Percentiles rank a stretch among this genome's conserved stretches.
phyloP scores from a whole-genome alignment of 2,113 vertebrate genomes.

The Cavia porcellus region DNA sequence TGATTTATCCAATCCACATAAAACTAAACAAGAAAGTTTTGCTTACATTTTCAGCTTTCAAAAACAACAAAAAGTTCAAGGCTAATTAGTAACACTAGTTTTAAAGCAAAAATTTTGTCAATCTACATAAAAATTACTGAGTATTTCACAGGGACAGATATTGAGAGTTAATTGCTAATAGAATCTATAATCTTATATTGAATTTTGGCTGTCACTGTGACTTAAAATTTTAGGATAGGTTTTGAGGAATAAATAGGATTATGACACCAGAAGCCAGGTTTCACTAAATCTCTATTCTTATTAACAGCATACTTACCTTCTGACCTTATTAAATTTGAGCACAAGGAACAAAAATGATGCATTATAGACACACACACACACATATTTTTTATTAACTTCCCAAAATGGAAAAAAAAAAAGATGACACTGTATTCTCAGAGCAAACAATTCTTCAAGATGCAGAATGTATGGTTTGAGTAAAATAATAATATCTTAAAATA shows the following conservation, averaged over 20 bases:
- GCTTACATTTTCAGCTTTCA: neutral
- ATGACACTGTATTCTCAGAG: neutral
- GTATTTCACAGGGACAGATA: neutral
- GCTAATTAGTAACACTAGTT: neutral
- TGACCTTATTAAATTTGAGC: neutral
- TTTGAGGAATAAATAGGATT: neutral
- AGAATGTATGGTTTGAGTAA: neutral
- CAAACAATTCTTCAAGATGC: no score
- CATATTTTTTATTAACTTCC: neutral
- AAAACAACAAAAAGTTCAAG: neutral
- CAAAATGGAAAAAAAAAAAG: neutral
- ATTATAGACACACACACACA: neutral
- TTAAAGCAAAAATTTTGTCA: neutral
- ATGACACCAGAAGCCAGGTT: neutral
- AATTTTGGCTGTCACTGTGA: neutral
- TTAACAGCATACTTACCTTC: neutral
- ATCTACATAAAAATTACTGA: neutral
- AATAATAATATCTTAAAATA: slow-evolving; percentile 8
- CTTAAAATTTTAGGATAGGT: neutral
- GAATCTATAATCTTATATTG: neutral
- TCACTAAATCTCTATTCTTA: neutral
- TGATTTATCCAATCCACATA: neutral
- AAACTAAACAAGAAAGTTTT: neutral
- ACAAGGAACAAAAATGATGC: neutral
- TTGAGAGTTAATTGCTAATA: neutral